phyloP scores from a whole-genome alignment of 2,888 invertebrate species.

The Catotricha subobsoleta region DNA sequence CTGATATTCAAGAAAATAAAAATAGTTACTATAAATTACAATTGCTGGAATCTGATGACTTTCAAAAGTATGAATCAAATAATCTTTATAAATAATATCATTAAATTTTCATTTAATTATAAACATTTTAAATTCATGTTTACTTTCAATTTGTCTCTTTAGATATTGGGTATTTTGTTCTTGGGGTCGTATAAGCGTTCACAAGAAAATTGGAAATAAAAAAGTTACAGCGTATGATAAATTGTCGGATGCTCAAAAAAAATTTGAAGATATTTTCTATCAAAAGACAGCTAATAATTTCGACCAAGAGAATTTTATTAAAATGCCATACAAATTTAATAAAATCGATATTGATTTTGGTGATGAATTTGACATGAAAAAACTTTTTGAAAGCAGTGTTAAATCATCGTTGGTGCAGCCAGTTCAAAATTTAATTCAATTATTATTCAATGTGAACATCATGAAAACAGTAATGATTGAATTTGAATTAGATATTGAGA shows the following conservation, averaged over 20 bases:
- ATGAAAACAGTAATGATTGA: constrained; percentile 90
- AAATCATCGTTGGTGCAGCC: constrained; percentile 51
- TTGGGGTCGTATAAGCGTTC: constrained; percentile 97
- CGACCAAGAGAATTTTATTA: constrained; percentile 44
- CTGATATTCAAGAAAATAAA: constrained; percentile 69
- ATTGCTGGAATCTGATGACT: constrained; percentile 55
- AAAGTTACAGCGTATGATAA: constrained; percentile 37
- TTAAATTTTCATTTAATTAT: too few relatives aligned
- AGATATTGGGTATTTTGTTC: constrained; percentile 70
- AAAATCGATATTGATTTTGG: constrained; percentile 85
- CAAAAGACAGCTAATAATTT: constrained; percentile 79
- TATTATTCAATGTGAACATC: constrained; percentile 75
- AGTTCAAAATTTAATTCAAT: constrained; percentile 65
- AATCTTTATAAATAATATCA: too few relatives aligned
- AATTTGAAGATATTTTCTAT: constrained; percentile 44
- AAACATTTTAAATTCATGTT: too few relatives aligned
- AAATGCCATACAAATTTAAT: constrained; percentile 55
- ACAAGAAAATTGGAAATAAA: constrained; percentile 72
- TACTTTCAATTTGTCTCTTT: too few relatives aligned
- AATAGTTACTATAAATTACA: constrained; percentile 95
- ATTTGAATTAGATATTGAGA: constrained; percentile 90
- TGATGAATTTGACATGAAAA: constrained; percentile 30
- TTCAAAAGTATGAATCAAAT: constrained; percentile 39
- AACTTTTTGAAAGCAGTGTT: constrained; percentile 26
- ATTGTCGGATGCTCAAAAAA: constrained; percentile 37